Conservation (phyloP, 2,797 vertebrate genomes). For the Melanotaenia parkinsoni region DNA sequence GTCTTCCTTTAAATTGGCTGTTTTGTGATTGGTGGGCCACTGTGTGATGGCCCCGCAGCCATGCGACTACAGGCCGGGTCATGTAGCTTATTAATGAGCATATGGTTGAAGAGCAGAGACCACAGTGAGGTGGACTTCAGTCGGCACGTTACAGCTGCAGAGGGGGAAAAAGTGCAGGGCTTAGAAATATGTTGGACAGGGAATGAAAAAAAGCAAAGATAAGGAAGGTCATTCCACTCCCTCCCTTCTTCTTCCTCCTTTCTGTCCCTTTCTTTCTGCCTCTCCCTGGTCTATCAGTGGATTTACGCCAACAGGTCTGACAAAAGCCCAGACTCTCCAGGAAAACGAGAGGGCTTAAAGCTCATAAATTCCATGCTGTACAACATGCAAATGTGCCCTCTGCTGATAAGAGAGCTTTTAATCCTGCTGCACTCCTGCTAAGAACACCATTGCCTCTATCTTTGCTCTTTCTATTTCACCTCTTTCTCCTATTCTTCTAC, state of each 20-base stretch:
- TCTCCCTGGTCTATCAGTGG: constrained; percentile 67
- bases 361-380: constrained; percentile 82
- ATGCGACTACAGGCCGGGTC: constrained; percentile 37
- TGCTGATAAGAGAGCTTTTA: constrained; percentile 85
- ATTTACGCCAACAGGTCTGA: constrained; percentile 78
- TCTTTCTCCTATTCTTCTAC: constrained; percentile 39
- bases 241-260: not conserved
- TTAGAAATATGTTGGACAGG: constrained; percentile 7
- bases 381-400: constrained; percentile 84
- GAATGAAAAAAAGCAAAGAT: not conserved
- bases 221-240: constrained; percentile 35
- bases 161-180: not conserved
- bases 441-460: constrained; percentile 74
- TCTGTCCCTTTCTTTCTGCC: constrained; percentile 22
- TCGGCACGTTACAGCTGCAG: not conserved
- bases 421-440: constrained; percentile 78
- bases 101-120: constrained; percentile 21
- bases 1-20: not conserved
- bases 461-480: constrained; percentile 61
- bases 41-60: constrained; percentile 1
- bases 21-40: too few relatives aligned
- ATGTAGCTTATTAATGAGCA: constrained; percentile 42
- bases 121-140: constrained; percentile 5
- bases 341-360: constrained; percentile 81
- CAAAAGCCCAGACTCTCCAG: constrained; percentile 76